Conservation (phyloP, 1,140 invertebrate species). For the Cyclargus thomasi region DNA sequence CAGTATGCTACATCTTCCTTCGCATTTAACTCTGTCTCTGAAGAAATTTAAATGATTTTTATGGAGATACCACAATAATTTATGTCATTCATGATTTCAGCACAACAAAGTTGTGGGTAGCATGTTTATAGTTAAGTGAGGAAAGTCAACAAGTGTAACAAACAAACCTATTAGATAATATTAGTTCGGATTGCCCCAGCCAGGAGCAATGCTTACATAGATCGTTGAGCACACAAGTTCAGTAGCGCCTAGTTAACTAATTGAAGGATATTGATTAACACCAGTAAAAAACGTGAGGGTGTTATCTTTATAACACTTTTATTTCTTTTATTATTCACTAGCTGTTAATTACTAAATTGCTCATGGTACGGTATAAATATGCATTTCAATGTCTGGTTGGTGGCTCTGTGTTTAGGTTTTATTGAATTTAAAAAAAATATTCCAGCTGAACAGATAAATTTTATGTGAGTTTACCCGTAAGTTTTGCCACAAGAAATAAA, state of each 20-base stretch:
- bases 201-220: neutral
- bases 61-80: too few species aligned
- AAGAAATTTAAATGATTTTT: too few species aligned
- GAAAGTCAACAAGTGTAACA: neutral
- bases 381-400: neutral
- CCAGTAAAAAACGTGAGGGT: neutral
- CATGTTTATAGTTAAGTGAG: too few species aligned
- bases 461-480: too few species aligned
- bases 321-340: neutral
- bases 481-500: too few species aligned
- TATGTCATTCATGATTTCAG: neutral
- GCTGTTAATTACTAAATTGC: neutral
- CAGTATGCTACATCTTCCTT: too few species aligned
- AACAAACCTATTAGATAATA: neutral
- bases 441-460: too few species aligned
- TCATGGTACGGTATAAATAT: neutral
- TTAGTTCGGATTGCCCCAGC: neutral
- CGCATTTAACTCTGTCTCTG: too few species aligned
- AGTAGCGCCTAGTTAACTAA: constrained; percentile 4
- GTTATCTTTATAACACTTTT: constrained; percentile 1
- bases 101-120: neutral
- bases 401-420: too few species aligned
- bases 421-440: neutral
- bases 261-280: neutral
- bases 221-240: constrained; percentile 2